Evolutionary conservation across 2,797 vertebrate genomes (phyloP).

Genomic region (Megaceryle alcyon): DNA sequence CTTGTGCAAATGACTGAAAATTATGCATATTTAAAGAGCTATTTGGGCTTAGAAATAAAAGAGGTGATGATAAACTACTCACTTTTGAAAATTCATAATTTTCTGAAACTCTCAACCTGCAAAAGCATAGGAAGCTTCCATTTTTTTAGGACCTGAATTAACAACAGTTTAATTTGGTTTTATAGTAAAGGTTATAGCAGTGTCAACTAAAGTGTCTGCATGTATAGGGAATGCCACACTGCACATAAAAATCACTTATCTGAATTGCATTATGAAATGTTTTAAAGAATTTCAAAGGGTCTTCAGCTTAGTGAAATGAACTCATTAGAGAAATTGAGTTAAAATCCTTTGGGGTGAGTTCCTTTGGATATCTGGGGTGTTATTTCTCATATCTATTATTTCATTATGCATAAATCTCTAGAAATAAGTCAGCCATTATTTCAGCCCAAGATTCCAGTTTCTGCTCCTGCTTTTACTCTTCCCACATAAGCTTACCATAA

Average conservation of each 20-base stretch:
- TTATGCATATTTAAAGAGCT: background rate
- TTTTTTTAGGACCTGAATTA: background rate
- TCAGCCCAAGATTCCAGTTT: background rate
- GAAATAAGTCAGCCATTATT: background rate
- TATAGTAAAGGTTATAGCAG: background rate
- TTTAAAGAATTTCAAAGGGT: conserved; percentile 1
- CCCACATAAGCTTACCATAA: conserved; percentile 29
- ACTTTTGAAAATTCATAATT: background rate
- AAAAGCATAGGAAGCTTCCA: background rate
- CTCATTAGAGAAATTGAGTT: background rate
- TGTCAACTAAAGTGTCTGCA: background rate
- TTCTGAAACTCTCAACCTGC: background rate
- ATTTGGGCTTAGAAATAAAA: background rate
- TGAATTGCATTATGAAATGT: background rate
- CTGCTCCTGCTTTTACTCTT: background rate
- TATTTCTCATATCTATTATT: conserved; percentile 13
- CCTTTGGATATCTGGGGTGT: background rate
- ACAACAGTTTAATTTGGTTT: background rate
- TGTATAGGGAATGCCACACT: background rate
- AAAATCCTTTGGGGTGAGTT: background rate
- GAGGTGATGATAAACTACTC: background rate
- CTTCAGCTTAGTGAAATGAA: conserved; percentile 10
- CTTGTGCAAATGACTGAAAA: background rate
- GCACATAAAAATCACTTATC: background rate
- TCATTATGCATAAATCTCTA: background rate